These are phyloP conservation scores for Falcaria lacertinaria DNA, from an alignment of 2,888 invertebrate genomes.

Conservation along the genomic window DNA sequence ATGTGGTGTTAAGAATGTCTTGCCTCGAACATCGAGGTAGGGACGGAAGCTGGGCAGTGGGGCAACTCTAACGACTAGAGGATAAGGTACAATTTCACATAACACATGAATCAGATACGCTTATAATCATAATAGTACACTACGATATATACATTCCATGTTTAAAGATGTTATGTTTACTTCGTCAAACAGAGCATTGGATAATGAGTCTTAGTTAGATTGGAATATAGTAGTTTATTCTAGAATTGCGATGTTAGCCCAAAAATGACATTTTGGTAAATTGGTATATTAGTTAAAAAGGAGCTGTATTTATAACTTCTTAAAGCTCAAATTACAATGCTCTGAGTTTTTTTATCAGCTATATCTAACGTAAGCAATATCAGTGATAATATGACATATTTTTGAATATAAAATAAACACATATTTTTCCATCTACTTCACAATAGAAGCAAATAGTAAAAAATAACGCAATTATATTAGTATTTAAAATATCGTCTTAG, in stretches of 20 bases:
- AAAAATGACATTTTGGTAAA: too few relatives aligned
- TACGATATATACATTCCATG: not conserved
- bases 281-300: too few relatives aligned
- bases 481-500: constrained; percentile 13
- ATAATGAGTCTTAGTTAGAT: not conserved
- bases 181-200: not conserved
- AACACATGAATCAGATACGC: not conserved
- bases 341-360: not conserved
- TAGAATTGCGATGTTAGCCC: not conserved
- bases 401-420: not conserved
- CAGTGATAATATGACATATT: constrained; percentile 4
- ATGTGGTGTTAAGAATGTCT: too few relatives aligned
- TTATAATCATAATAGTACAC: not conserved
- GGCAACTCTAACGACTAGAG: not conserved
- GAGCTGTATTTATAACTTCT: too few relatives aligned
- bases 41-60: too few relatives aligned
- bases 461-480: constrained; percentile 19
- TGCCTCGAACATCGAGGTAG: too few relatives aligned
- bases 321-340: not conserved
- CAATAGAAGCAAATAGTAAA: constrained; percentile 16
- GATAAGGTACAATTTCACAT: not conserved
- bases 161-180: not conserved
- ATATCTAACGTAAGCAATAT: not conserved
- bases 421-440: constrained; percentile 8
- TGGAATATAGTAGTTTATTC: not conserved